phyloP scores from a whole-genome alignment of 2,797 vertebrate genomes.

The Melanotaenia trifasciata region DNA sequence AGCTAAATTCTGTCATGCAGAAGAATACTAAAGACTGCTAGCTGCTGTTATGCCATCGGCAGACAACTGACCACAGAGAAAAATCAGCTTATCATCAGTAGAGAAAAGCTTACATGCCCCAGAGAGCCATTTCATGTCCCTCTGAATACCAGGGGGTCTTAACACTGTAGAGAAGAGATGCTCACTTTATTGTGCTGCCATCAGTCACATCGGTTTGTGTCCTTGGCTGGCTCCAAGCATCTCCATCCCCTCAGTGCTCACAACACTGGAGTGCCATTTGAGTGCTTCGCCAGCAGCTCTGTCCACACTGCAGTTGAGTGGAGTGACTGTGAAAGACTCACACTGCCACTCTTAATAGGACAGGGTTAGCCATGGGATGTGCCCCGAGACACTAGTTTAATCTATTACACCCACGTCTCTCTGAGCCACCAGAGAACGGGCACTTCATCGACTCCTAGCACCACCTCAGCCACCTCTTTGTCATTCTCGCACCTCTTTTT shows the following conservation, averaged over 20 bases:
- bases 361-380: conserved; percentile 72
- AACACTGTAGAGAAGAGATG: conserved; percentile 56
- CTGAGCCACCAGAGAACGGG: conserved; percentile 53
- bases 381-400: conserved; percentile 71
- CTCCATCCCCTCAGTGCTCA: conserved; percentile 47
- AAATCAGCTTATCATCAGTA: conserved; percentile 62
- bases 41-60: conserved; percentile 46
- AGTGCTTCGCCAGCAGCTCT: conserved; percentile 60
- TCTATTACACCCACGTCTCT: conserved; percentile 77
- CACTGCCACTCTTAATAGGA: conserved; percentile 74
- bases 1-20: conserved; percentile 33
- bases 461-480: conserved; percentile 50
- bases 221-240: conserved; percentile 68
- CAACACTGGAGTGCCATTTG: conserved; percentile 61
- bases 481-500: conserved; percentile 16
- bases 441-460: conserved; percentile 64
- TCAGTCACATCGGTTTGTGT: conserved; percentile 78
- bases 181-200: conserved; percentile 79
- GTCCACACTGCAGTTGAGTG: conserved; percentile 57
- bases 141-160: conserved; percentile 56
- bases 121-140: conserved; percentile 64
- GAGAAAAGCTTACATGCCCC: conserved; percentile 61
- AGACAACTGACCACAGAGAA: conserved; percentile 48
- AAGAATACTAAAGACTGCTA: conserved; percentile 43
- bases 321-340: conserved; percentile 65